Conservation (phyloP, 2,888 invertebrate species). For the Lamellibrachia satsuma region DNA sequence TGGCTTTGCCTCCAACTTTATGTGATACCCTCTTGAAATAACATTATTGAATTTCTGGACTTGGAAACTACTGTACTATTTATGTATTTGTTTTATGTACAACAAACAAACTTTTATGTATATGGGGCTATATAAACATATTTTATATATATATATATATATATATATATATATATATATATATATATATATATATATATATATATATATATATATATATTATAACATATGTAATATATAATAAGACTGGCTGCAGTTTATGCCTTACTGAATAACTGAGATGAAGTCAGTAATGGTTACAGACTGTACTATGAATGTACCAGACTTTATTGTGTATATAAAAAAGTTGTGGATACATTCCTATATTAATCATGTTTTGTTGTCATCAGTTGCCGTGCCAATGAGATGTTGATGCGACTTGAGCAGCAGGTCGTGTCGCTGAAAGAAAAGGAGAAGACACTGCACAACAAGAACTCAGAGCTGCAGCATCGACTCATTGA, state of each 20-base stretch:
- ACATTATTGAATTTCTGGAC: too few relatives aligned
- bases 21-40: too few relatives aligned
- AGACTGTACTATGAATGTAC: background rate
- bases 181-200: too few relatives aligned
- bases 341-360: background rate
- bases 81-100: too few relatives aligned
- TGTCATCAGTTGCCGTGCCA: background rate
- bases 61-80: too few relatives aligned
- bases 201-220: background rate
- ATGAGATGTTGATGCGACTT: background rate
- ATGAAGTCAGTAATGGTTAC: background rate
- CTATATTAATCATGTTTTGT: background rate
- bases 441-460: background rate
- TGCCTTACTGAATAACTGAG: background rate
- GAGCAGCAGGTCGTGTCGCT: background rate
- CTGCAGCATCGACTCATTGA: slow-evolving; percentile 8
- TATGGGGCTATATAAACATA: too few relatives aligned
- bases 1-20: too few relatives aligned
- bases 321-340: background rate
- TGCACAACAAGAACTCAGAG: background rate
- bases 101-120: too few relatives aligned
- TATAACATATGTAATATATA: background rate
- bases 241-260: background rate
- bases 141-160: too few relatives aligned
- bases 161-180: too few relatives aligned